These are phyloP conservation scores for Magallana nippona DNA, from an alignment of 2,888 invertebrate species.

Conservation along the genomic window DNA sequence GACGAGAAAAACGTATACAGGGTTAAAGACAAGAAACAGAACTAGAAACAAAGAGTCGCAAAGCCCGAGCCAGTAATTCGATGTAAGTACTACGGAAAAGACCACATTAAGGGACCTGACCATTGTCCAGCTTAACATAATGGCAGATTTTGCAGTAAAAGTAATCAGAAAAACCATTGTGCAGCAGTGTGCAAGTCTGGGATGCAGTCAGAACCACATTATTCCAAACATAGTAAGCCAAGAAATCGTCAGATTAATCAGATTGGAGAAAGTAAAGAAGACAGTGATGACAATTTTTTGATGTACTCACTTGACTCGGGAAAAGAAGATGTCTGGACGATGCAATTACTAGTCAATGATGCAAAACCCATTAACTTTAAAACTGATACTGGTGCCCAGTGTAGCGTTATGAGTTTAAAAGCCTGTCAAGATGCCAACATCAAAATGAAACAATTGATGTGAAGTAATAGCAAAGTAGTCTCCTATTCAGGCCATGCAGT, in stretches of 20 bases:
- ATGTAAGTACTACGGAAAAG: slow-evolving; percentile 39
- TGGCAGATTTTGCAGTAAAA: slow-evolving; percentile 34
- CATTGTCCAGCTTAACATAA: slow-evolving; percentile 44
- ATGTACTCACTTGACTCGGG: neutral
- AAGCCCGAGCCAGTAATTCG: neutral
- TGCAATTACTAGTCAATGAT: slow-evolving; percentile 20
- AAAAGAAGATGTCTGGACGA: slow-evolving; percentile 20
- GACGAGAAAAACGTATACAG: slow-evolving; percentile 26
- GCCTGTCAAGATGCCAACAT: slow-evolving; percentile 30
- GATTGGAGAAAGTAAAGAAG: neutral
- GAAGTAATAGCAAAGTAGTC: slow-evolving; percentile 37
- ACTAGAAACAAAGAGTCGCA: slow-evolving; percentile 9
- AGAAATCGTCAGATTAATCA: neutral
- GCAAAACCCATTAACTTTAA: slow-evolving; percentile 37
- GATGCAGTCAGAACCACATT: neutral
- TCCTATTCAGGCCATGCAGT: slow-evolving; percentile 44
- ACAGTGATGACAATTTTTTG: neutral
- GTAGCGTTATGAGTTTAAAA: slow-evolving; percentile 41
- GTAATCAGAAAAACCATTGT: slow-evolving; percentile 34
- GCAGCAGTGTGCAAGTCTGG: slow-evolving; percentile 19
- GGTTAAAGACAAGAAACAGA: neutral
- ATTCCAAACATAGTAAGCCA: neutral
- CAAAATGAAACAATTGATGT: neutral
- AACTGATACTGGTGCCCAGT: slow-evolving; percentile 45
- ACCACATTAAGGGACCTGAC: slow-evolving; percentile 34